Base-by-base conservation (phyloP, 2,113 vertebrate species). In the Maccullochella peelii region DNA sequence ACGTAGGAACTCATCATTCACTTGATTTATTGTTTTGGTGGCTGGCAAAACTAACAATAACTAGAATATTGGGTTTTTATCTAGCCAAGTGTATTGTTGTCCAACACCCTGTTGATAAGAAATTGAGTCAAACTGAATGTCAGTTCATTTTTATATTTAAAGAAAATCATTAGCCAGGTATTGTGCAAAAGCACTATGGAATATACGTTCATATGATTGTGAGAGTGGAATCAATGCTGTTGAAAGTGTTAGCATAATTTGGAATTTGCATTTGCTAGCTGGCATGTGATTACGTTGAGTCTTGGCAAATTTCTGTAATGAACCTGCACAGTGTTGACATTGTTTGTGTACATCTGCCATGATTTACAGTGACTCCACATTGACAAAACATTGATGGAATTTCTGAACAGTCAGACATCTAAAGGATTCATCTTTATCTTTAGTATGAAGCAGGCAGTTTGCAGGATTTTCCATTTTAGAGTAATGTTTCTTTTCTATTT, bases 401-500 rank as follows among this genome's bases (percentile, higher is more conserved):
- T 33, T 57, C 5, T 52, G 67, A 49, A 55, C 58, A 67, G 40
- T 73, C n/a, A 62, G 72, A 85, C 86, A 63, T 87, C 57, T 74
- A 87, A 91, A 89, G 86, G 90, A 86, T 11, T 79, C 61, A 57
- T 88, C 69, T 63, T 82, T 83, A 58, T 69, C 70, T 71, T 80
- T 20, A 73, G 61, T 80, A 50, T 72, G 25, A 76, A 63, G 44
- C 69, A 16, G 52, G 77, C 57, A 49, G 49, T 82, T 72, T 57
- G 72, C 85, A 55, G 47, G 42, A 76, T 78, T 82, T 80, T 76
- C 73, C 83, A 87, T 89, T 84, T 82, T 30, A 61, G 27, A 74
- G 33, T 68, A 62, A 38, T n/a, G 36, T 90, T 88, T 95, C 89
- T 94, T 95, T 95, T 94, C 94, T 86, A 91, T 92, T 79, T 88